Evolutionary conservation across 2,888 invertebrate species (phyloP), one percentile per base, ranked within the genome.

Genomic region (Ichneumoninae sp.): DNA sequence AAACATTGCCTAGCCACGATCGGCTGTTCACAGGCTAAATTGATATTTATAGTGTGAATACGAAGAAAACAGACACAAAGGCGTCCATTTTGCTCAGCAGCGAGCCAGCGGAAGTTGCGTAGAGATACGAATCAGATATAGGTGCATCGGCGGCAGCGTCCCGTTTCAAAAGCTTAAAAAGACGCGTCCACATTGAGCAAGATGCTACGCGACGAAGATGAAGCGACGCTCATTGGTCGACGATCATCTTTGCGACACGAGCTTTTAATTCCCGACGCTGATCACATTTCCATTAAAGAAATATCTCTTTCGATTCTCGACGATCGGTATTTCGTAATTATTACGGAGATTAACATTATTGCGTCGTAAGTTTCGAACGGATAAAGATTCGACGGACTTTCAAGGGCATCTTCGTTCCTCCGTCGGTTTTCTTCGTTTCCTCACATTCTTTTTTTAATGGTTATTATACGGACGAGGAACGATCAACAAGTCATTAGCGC

Each of bases 1-100:
- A 88, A 90, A 90, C 90, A 91, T 91, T 89, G 88, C 87, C 88
- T 85, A 88, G 88, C 88, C 90, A 89, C 86, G 88, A 84, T 79
- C 78, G 87, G 88, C 87, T 87, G 81, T 88, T 90, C 90, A 89
- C 89, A 88, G 89, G 87, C 71, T 78, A 77, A 84, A 85, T 86
- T 86, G 90, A 90, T 93, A 92, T 93, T 93, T 93, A 93, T 93
- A 91, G 90, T 91, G 88, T 88, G 89, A 91, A 90, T 91, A 90
- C 90, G 90, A 93, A 90, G 93, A 93, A 93, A 93, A 93, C 93
- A 93, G 93, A 93, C 92, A 93, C 93, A 93, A 93, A 93, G 93
- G 93, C 93, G 93, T 93, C 93, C 93, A 93, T 93, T 93, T 93
- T 93, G 93, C 91, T 93, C 91, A 91, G 90, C 90, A 91, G 91